phyloP scores from a whole-genome alignment of 2,888 invertebrate genomes.

The Arctia plantaginis region DNA sequence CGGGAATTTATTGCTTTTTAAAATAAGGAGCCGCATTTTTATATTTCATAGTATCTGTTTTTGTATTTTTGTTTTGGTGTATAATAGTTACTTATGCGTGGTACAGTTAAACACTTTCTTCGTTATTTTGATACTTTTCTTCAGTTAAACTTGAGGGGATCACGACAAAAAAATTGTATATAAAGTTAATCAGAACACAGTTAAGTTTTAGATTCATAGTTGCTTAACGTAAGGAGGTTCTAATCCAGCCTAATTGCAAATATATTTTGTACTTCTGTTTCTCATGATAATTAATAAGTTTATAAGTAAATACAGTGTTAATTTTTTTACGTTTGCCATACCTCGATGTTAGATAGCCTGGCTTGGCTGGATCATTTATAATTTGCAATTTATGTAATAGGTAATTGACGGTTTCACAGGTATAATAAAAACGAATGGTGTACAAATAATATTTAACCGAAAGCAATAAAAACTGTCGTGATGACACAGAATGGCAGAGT shows the following conservation, averaged over 20 bases:
- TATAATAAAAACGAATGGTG: constrained; percentile 16
- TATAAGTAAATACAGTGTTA: no score
- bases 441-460: constrained; percentile 13
- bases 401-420: not conserved
- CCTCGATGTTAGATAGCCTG: no score
- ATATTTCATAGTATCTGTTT: not conserved
- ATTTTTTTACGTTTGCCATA: no score
- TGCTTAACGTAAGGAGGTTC: no score
- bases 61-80: no score
- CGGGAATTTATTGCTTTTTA: not conserved
- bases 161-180: no score
- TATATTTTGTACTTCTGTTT: not conserved
- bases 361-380: no score
- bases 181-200: no score
- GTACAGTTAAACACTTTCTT: not conserved
- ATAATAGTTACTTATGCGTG: not conserved
- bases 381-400: not conserved
- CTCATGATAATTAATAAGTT: not conserved
- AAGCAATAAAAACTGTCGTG: constrained; percentile 3
- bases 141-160: no score
- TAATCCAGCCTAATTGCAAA: no score
- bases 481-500: not conserved
- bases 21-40: not conserved
- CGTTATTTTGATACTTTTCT: not conserved
- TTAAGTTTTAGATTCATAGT: no score